These are phyloP conservation scores for Botia almorhae DNA, from an alignment of 2,797 vertebrate genomes.

Conservation along the genomic window DNA sequence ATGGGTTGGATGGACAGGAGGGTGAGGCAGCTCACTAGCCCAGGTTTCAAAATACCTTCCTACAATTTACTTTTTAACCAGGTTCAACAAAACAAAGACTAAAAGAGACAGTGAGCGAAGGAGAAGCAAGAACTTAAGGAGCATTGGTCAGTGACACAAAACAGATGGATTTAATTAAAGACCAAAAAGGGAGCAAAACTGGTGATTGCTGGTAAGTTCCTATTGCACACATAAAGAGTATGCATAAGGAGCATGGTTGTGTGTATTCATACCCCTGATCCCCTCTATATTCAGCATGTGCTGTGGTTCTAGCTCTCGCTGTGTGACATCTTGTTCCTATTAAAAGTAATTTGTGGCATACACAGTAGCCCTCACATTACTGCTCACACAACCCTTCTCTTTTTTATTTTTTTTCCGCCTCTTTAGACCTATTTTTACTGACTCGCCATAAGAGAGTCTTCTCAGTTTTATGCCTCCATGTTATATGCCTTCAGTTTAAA, in stretches of 20 bases:
- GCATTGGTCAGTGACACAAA: neutral
- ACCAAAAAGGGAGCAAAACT: slow-evolving; percentile 4
- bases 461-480: neutral
- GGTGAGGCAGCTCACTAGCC: slow-evolving; percentile 73
- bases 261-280: neutral
- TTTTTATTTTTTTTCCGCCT: neutral
- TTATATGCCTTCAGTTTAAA: neutral
- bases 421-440: slow-evolving; percentile 34
- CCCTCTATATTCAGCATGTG: neutral
- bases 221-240: slow-evolving; percentile 21
- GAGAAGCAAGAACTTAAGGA: neutral
- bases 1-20: slow-evolving; percentile 9
- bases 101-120: neutral
- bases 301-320: neutral
- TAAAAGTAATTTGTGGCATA: slow-evolving; percentile 73
- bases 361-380: slow-evolving; percentile 79
- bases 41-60: slow-evolving; percentile 59
- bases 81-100: neutral
- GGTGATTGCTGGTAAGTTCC: neutral
- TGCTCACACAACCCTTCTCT: slow-evolving; percentile 1
- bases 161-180: neutral
- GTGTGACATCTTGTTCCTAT: slow-evolving; percentile 81
- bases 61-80: slow-evolving; percentile 43
- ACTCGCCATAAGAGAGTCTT: neutral
- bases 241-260: slow-evolving; percentile 1